Conservation (phyloP, 2,113 vertebrate species). For the Galbula dea region DNA sequence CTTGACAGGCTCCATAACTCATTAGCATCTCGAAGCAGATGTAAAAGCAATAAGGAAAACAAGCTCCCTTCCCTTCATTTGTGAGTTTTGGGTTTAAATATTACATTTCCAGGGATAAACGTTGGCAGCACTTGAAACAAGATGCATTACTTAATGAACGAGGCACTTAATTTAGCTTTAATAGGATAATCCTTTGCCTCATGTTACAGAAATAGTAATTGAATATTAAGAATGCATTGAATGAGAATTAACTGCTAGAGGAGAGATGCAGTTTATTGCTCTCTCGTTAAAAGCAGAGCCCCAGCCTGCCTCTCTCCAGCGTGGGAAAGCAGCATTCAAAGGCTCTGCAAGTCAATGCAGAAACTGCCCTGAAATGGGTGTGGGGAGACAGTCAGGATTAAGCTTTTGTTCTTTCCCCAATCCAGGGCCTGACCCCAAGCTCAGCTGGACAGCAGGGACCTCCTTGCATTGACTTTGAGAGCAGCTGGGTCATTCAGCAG, state of each 20-base stretch:
- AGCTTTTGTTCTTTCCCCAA: not conserved
- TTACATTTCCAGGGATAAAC: constrained; percentile 55
- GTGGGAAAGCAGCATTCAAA: not conserved
- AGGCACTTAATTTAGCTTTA: constrained; percentile 64
- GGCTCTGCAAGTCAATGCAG: not conserved
- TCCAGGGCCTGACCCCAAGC: not conserved
- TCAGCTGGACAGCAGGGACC: not conserved
- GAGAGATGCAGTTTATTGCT: constrained; percentile 11
- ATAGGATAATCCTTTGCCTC: constrained; percentile 66
- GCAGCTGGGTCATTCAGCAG: not conserved
- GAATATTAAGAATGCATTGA: constrained; percentile 59
- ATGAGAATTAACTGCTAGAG: constrained; percentile 22
- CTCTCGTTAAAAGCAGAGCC: not conserved
- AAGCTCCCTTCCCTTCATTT: not conserved
- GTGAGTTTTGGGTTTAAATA: constrained; percentile 30
- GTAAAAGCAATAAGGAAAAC: not conserved
- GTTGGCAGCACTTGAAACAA: constrained; percentile 67
- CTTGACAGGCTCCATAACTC: not conserved
- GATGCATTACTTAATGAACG: constrained; percentile 67
- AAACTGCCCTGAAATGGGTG: not conserved
- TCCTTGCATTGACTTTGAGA: not conserved
- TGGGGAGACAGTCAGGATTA: not conserved
- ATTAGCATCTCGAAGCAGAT: not conserved
- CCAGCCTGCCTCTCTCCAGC: not conserved
- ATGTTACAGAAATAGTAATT: constrained; percentile 68